Conservation (phyloP, 2,113 vertebrate species). For the Trogon surrucura region DNA sequence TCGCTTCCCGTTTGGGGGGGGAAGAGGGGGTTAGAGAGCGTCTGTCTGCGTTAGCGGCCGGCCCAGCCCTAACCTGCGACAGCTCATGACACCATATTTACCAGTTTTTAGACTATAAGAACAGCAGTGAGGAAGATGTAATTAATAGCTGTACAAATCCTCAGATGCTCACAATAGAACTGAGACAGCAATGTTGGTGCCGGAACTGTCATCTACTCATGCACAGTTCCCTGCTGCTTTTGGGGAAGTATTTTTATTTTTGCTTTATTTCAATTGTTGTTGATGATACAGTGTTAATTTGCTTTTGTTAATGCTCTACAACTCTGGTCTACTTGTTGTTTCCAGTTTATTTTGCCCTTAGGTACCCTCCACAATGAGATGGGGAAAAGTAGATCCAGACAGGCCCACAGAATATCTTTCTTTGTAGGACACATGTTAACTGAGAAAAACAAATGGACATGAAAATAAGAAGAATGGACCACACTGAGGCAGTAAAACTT, state of each 20-base stretch:
- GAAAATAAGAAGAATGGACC: background rate
- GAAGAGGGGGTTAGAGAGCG: too few species aligned
- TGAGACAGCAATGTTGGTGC: background rate
- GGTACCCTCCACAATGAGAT: background rate
- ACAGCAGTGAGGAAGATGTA: conserved; percentile 1
- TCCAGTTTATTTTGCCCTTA: background rate
- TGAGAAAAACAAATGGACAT: background rate
- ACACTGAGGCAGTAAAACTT: background rate
- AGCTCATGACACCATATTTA: conserved; percentile 42
- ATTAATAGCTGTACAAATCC: background rate
- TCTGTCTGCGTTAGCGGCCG: too few species aligned
- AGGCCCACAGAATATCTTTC: background rate
- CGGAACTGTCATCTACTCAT: conserved; percentile 16
- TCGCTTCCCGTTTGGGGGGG: too few species aligned
- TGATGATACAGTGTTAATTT: background rate
- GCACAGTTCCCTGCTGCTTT: conserved; percentile 4
- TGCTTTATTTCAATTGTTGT: background rate
- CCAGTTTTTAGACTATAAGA: conserved; percentile 36
- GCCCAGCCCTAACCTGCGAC: too few species aligned
- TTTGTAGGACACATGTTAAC: background rate
- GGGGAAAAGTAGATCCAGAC: background rate
- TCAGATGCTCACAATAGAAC: background rate
- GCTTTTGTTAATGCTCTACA: background rate
- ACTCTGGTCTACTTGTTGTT: background rate
- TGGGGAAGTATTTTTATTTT: background rate